Percentiles rank a stretch among this genome's conserved stretches.
Evolutionary conservation across 2,797 vertebrate species (phyloP).

Genomic region (Gallinago stenura): DNA sequence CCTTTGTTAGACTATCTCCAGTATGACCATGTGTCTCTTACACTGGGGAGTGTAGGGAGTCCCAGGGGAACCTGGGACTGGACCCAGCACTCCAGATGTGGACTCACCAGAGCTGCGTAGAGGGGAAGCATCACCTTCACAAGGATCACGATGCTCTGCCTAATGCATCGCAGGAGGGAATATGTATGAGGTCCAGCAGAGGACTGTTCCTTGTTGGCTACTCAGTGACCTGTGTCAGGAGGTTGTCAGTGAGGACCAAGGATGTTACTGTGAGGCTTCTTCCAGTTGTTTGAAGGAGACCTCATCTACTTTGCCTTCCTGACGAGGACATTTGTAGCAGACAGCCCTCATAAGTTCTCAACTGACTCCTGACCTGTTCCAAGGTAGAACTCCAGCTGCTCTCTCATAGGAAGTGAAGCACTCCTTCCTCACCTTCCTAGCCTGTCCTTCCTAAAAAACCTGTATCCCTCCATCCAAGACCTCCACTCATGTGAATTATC

Average conservation of each 20-base stretch:
- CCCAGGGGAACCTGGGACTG: not conserved
- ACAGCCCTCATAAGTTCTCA: not conserved
- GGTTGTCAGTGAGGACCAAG: not conserved
- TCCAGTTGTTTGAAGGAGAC: not conserved
- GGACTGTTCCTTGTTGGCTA: not conserved
- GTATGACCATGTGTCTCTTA: not conserved
- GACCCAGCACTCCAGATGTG: not conserved
- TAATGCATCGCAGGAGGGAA: not conserved
- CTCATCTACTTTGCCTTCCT: not conserved
- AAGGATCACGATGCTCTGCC: not conserved
- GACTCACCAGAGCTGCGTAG: not conserved
- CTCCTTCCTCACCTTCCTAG: not conserved
- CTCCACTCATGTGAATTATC: no score
- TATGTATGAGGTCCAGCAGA: not conserved
- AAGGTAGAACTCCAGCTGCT: not conserved
- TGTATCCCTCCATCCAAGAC: not conserved
- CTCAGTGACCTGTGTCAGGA: not conserved
- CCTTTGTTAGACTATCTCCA: not conserved
- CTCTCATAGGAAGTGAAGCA: not conserved
- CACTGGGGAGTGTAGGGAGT: no score
- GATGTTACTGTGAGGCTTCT: not conserved
- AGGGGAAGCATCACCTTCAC: not conserved
- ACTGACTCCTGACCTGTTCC: not conserved
- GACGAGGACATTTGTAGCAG: not conserved
- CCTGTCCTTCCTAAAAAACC: not conserved